These are phyloP conservation scores for Yponomeuta cagnagella DNA, from an alignment of 2,888 invertebrate genomes.

Conservation along the genomic window DNA sequence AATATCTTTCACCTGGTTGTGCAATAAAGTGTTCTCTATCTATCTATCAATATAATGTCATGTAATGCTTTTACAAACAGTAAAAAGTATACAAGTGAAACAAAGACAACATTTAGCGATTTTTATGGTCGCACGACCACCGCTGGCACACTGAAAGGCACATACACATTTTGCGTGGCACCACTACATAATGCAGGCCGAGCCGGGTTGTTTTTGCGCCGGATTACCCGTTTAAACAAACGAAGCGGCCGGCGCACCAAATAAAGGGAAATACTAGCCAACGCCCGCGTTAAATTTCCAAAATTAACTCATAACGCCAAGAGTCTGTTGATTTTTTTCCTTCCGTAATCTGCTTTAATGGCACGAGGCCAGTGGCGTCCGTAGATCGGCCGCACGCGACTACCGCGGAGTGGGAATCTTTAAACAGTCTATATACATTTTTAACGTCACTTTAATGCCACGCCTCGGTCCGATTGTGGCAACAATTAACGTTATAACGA, in stretches of 20 bases:
- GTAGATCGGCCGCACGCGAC: slow-evolving; percentile 66
- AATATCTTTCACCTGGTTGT: no score
- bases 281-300: slow-evolving; percentile 69
- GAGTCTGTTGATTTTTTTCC: slow-evolving; percentile 64
- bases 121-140: slow-evolving; percentile 65
- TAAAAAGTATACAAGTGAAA: neutral
- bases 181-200: slow-evolving; percentile 48
- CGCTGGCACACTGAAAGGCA: slow-evolving; percentile 50
- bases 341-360: slow-evolving; percentile 70
- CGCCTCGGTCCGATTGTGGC: slow-evolving; percentile 57
- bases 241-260: slow-evolving; percentile 63
- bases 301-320: slow-evolving; percentile 75
- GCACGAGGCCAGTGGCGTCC: slow-evolving; percentile 69
- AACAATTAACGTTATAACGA: slow-evolving; percentile 68
- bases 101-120: slow-evolving; percentile 29
- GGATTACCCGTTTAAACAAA: slow-evolving; percentile 71
- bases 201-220: slow-evolving; percentile 55
- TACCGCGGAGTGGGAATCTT: slow-evolving; percentile 67
- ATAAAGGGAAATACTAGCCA: slow-evolving; percentile 69
- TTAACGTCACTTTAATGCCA: slow-evolving; percentile 67
- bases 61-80: neutral
- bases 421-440: slow-evolving; percentile 70
- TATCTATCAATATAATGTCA: no score
- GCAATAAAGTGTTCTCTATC: no score
- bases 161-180: slow-evolving; percentile 52